Evolutionary conservation across 35 echinoderm and acorn worm species (phyloP).

Genomic region (Apostichopus japonicus): DNA sequence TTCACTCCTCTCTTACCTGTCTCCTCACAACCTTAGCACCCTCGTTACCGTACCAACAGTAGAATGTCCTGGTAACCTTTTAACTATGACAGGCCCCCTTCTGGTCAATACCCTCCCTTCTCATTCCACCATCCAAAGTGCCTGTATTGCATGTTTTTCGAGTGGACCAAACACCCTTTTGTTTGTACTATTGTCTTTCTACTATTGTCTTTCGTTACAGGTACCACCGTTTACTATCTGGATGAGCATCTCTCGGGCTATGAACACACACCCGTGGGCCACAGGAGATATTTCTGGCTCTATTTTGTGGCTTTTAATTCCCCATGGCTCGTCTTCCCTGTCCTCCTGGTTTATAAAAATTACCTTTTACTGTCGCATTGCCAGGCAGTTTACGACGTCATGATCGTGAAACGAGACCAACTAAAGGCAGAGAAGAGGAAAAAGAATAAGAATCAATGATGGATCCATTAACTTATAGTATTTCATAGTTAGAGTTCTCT

Average conservation of each 20-base stretch:
- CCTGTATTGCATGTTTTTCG: too few relatives aligned
- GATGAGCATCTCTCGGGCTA: slow-evolving; percentile 77
- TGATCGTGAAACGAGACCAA: slow-evolving; percentile 29
- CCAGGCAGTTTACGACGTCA: slow-evolving; percentile 46
- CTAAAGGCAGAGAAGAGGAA: slow-evolving; percentile 2
- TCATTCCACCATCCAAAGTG: too few relatives aligned
- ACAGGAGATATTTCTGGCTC: slow-evolving; percentile 79
- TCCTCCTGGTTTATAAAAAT: slow-evolving; percentile 54
- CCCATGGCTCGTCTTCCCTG: slow-evolving; percentile 82
- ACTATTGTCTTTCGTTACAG: slow-evolving; percentile 23
- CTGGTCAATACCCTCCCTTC: too few relatives aligned
- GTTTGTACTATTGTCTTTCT: not conserved
- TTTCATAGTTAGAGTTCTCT: too few relatives aligned
- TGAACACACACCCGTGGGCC: slow-evolving; percentile 58
- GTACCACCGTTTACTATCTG: slow-evolving; percentile 81
- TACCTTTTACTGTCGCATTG: slow-evolving; percentile 42
- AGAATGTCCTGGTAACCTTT: too few relatives aligned
- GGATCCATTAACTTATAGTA: too few relatives aligned
- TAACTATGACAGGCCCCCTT: too few relatives aligned
- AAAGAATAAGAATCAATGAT: not conserved
- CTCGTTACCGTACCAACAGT: too few relatives aligned
- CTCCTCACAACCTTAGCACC: too few relatives aligned
- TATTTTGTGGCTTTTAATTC: slow-evolving; percentile 83
- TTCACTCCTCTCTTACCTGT: too few relatives aligned
- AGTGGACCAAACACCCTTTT: too few relatives aligned